Evolutionary conservation across 2,113 vertebrate genomes (phyloP).

Genomic region (Tychaedon coryphoeus): DNA sequence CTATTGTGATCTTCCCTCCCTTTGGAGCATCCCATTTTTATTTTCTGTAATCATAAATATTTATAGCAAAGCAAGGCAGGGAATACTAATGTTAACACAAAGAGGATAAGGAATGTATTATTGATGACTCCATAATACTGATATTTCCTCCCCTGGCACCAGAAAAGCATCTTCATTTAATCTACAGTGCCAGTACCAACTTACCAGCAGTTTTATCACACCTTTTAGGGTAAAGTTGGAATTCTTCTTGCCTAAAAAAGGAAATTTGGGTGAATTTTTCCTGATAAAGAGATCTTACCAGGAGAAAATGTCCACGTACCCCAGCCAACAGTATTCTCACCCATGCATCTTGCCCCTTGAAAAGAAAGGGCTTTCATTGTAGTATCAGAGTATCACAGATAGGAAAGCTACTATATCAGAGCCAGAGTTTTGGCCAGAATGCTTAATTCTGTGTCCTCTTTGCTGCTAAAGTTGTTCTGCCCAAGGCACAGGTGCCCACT

Average conservation of each 20-base stretch:
- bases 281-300: not conserved
- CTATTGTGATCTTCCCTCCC: not conserved
- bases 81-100: slow-evolving; percentile 18
- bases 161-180: not conserved
- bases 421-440: not conserved
- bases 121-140: not conserved
- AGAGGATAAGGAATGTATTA: slow-evolving; percentile 17
- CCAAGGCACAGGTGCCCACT: not conserved
- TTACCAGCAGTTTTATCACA: not conserved
- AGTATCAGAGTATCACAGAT: not conserved
- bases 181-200: not conserved
- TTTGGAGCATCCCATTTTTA: slow-evolving; percentile 22
- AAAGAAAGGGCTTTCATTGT: not conserved
- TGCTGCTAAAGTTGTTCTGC: not conserved
- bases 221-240: not conserved
- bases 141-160: not conserved
- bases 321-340: not conserved
- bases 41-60: slow-evolving; percentile 50
- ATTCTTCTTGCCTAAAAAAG: not conserved
- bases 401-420: not conserved
- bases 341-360: not conserved
- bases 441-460: not conserved
- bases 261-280: not conserved
- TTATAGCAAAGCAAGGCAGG: slow-evolving; percentile 14
- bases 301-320: not conserved